Evolutionary conservation across 1,140 invertebrate genomes (phyloP).

Genomic region (Teleogryllus occipitalis): DNA sequence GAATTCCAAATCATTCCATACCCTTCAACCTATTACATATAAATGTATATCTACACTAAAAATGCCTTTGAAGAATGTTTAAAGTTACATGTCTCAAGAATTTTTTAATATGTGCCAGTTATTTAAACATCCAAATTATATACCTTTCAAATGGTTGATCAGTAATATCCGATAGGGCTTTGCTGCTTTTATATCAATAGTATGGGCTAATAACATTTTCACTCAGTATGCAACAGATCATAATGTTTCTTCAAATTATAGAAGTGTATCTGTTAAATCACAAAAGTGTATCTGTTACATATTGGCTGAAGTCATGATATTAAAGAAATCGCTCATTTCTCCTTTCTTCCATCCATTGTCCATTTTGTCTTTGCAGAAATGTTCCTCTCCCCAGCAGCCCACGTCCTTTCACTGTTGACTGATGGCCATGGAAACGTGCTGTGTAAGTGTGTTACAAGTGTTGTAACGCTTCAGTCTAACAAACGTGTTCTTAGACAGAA

Average conservation of each 20-base stretch:
- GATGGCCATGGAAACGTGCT: no score
- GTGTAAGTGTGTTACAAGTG: no score
- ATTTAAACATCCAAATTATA: no score
- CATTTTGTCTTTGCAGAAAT: slow-evolving; percentile 5
- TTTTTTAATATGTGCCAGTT: no score
- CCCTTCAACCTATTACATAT: neutral
- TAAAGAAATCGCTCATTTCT: neutral
- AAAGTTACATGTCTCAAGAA: no score
- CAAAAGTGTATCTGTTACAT: neutral
- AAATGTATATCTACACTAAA: no score
- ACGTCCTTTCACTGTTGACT: neutral
- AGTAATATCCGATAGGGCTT: no score
- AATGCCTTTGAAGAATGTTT: no score
- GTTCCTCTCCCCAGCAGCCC: neutral
- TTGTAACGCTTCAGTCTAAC: no score
- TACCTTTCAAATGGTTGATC: no score
- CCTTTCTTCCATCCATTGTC: neutral
- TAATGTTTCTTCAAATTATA: neutral
- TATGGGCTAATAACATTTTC: neutral
- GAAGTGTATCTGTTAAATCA: no score
- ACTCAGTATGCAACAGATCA: neutral
- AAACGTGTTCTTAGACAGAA: no score
- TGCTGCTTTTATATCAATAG: neutral
- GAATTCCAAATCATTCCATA: neutral
- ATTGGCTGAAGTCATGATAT: neutral